Conservation (phyloP, 2,113 vertebrate species). For the Puffinus mauretanicus region DNA sequence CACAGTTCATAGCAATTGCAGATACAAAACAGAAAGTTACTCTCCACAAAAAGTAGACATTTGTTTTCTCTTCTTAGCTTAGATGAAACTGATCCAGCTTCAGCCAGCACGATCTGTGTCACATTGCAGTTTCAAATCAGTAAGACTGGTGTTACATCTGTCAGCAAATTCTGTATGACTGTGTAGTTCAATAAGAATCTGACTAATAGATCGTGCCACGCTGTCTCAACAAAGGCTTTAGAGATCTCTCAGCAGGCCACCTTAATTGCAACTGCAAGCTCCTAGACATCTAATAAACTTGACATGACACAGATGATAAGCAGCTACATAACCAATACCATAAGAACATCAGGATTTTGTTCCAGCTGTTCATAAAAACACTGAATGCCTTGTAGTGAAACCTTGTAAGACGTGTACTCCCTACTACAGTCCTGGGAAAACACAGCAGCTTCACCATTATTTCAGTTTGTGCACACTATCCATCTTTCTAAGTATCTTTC, state of each 20-base stretch:
- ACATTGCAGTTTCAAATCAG: neutral
- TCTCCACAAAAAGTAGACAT: neutral
- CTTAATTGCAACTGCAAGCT: neutral
- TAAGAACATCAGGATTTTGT: neutral
- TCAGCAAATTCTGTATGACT: neutral
- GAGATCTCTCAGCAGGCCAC: neutral
- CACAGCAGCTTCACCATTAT: neutral
- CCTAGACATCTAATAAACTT: neutral
- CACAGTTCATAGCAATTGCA: neutral
- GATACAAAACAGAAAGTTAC: neutral
- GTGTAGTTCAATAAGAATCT: neutral
- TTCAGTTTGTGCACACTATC: neutral
- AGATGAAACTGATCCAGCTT: neutral
- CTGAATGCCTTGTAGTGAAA: neutral
- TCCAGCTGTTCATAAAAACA: neutral
- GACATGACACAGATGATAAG: neutral
- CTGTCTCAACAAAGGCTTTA: neutral
- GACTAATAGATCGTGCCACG: neutral
- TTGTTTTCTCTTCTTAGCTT: neutral
- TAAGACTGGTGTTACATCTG: neutral
- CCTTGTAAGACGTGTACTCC: neutral
- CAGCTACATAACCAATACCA: neutral
- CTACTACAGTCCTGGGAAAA: neutral
- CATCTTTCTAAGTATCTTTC: neutral
- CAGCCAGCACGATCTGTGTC: neutral